A percentile compares a stretch with the other conserved stretches of the same genome.
These are phyloP conservation scores for Chaetops frenatus DNA, from an alignment of 2,113 vertebrate species.

Conservation along the genomic window DNA sequence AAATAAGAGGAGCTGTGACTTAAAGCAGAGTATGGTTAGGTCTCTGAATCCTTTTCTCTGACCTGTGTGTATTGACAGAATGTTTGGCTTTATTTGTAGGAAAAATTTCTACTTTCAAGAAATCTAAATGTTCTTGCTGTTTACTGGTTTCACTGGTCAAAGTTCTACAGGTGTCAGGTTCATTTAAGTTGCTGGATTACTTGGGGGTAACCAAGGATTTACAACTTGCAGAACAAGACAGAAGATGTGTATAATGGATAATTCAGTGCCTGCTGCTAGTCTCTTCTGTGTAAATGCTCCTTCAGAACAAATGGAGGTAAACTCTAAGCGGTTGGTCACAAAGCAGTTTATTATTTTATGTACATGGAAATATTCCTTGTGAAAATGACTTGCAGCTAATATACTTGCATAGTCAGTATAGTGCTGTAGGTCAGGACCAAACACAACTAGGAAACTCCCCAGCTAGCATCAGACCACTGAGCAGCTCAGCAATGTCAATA, in stretches of 20 bases:
- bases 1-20: not conserved
- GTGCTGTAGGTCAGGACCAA: not conserved
- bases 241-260: not conserved
- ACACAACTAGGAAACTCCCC: not conserved
- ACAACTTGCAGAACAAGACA: not conserved
- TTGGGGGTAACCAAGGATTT: not conserved
- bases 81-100: not conserved
- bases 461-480: not conserved
- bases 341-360: not conserved
- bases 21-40: not conserved
- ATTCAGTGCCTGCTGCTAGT: not conserved
- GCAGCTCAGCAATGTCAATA: not conserved
- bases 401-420: not conserved
- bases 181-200: not conserved
- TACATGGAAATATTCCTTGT: not conserved
- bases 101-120: not conserved
- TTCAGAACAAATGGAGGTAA: not conserved
- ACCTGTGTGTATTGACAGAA: not conserved
- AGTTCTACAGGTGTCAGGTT: not conserved
- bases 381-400: not conserved
- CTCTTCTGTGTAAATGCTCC: not conserved
- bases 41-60: not conserved
- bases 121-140: not conserved
- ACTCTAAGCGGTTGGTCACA: not conserved
- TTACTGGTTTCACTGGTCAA: not conserved